These are phyloP conservation scores for Emesis castigata DNA, from an alignment of 2,888 invertebrate genomes.

Conservation along the genomic window DNA sequence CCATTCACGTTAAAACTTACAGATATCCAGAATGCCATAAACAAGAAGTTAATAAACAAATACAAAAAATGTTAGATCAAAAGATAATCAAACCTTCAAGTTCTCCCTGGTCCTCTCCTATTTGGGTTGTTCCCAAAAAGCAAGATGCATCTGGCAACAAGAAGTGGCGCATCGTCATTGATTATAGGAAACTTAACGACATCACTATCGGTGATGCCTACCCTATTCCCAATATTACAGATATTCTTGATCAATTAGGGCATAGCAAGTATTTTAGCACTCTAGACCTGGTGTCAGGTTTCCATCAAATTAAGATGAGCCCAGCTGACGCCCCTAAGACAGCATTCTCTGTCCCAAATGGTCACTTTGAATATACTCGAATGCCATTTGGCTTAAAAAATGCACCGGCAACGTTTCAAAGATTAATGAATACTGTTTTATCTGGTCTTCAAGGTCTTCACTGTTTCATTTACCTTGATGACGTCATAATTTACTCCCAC, in stretches of 20 bases:
- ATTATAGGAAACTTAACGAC: background rate
- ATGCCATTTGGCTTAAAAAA: too few species aligned
- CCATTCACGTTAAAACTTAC: background rate
- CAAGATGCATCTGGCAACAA: too few species aligned
- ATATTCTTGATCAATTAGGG: too few species aligned
- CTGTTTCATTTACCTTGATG: background rate
- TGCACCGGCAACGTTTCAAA: background rate
- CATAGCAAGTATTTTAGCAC: background rate
- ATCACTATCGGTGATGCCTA: background rate
- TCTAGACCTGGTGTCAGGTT: background rate
- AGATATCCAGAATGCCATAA: background rate
- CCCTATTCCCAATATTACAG: too few species aligned
- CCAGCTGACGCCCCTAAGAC: too few species aligned
- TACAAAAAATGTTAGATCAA: background rate
- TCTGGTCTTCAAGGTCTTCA: background rate
- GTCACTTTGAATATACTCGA: too few species aligned
- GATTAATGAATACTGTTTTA: background rate
- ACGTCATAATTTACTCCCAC: background rate
- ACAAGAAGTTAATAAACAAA: background rate
- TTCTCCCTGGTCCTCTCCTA: background rate
- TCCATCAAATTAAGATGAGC: background rate
- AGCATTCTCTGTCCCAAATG: too few species aligned
- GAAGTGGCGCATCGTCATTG: too few species aligned
- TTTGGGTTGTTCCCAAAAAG: too few species aligned
- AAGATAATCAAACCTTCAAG: background rate